Evolutionary conservation across 53 echinoderm and acorn worm species (phyloP).

Genomic region (Henricia sp.): DNA sequence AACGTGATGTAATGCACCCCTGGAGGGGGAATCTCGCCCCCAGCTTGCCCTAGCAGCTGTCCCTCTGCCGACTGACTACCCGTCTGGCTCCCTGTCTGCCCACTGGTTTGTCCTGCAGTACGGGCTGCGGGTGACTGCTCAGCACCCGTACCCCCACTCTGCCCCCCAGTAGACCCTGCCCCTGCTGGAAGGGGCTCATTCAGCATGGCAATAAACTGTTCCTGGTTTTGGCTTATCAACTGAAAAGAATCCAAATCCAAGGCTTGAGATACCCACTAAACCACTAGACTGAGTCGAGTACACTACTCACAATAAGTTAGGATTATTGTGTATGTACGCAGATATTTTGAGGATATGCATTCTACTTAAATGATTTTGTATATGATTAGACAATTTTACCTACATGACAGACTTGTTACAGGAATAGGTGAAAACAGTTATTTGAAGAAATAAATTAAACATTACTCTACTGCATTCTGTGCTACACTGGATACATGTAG

Average conservation of each 20-base stretch:
- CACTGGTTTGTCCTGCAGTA: slow-evolving; percentile 4
- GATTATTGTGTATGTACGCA: too few species aligned
- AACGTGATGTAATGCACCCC: slow-evolving; percentile 77
- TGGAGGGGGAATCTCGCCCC: slow-evolving; percentile 48
- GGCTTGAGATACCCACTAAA: too few species aligned
- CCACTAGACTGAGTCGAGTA: too few species aligned
- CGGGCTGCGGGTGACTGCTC: not conserved
- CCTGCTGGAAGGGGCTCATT: slow-evolving; percentile 72
- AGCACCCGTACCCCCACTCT: not conserved
- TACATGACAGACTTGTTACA: too few species aligned
- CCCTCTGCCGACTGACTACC: not conserved
- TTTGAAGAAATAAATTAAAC: too few species aligned
- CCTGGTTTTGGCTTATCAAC: slow-evolving; percentile 87
- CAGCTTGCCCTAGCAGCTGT: slow-evolving; percentile 35
- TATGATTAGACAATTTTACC: too few species aligned
- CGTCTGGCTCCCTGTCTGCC: slow-evolving; percentile 1
- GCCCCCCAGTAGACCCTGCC: slow-evolving; percentile 25
- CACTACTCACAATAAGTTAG: too few species aligned
- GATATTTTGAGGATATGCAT: too few species aligned
- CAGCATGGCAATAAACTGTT: slow-evolving; percentile 85
- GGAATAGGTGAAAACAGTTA: too few species aligned
- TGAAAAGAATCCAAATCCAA: slow-evolving; percentile 21
- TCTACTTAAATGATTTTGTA: too few species aligned
- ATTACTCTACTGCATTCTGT: too few species aligned
- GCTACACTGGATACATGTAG: too few species aligned